Evolutionary conservation across 53 echinoderm and acorn worm species (phyloP).

Genomic region (Glandiceps talaboti): DNA sequence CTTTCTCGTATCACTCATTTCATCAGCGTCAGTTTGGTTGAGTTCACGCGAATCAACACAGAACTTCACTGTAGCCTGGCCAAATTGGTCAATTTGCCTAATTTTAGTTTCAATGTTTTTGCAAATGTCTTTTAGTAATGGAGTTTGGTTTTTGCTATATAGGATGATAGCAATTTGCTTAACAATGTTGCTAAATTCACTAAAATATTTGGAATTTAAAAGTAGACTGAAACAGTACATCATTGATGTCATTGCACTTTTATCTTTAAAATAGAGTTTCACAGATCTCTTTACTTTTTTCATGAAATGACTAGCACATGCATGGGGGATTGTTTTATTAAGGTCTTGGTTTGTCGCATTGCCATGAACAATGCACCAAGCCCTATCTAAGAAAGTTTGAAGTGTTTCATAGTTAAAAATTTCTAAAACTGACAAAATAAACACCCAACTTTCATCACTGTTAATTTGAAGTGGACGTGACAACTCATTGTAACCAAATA

Average conservation of each 20-base stretch:
- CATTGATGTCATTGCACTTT: neutral
- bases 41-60: neutral
- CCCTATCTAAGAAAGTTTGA: neutral
- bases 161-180: no score
- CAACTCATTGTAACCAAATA: neutral
- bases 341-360: neutral
- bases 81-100: neutral
- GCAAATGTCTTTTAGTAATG: neutral
- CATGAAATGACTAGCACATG: neutral
- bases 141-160: neutral
- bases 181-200: neutral
- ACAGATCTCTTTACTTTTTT: neutral
- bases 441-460: neutral
- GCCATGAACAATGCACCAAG: neutral
- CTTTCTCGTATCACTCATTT: neutral
- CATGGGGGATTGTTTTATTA: neutral
- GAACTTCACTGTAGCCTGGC: neutral
- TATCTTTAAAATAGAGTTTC: neutral
- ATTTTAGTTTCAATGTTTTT: neutral
- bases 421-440: neutral
- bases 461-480: neutral
- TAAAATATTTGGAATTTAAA: neutral
- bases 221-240: neutral
- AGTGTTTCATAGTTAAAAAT: neutral
- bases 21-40: neutral